A percentile compares a stretch with the other conserved stretches of the same genome.
phyloP scores from a whole-genome alignment of 92 coral and sea anemone species.

The Muricea muricata region DNA sequence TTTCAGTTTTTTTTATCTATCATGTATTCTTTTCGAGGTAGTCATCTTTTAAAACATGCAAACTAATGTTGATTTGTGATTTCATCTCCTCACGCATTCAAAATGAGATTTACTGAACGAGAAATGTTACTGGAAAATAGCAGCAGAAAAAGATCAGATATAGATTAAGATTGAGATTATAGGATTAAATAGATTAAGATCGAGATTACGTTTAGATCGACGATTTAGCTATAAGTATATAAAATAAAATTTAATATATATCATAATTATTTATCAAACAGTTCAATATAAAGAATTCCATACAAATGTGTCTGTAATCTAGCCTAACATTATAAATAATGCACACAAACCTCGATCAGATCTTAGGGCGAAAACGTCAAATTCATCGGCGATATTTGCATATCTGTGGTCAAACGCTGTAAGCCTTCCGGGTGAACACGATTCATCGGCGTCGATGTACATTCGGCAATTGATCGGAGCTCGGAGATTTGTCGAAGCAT shows the following conservation, averaged over 20 bases:
- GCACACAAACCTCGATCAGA: neutral
- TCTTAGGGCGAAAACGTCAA: constrained; percentile 68
- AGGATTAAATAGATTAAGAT: neutral
- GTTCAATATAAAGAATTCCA: neutral
- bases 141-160: too few species aligned
- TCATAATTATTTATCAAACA: neutral
- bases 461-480: constrained; percentile 68
- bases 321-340: neutral
- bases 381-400: constrained; percentile 82
- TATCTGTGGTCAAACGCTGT: constrained; percentile 50
- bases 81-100: too few species aligned
- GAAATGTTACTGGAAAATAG: too few species aligned
- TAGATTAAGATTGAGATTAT: too few species aligned
- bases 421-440: constrained; percentile 55
- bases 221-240: too few species aligned
- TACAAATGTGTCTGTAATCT: neutral
- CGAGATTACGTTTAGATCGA: too few species aligned
- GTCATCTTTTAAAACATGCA: too few species aligned
- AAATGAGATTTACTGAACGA: too few species aligned
- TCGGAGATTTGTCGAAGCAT: constrained; percentile 80
- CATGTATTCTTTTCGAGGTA: too few species aligned
- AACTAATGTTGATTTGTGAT: too few species aligned
- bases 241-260: too few species aligned
- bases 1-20: too few species aligned
- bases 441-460: constrained; percentile 73